Base-by-base conservation (phyloP, 2,113 vertebrate species). In the Lamprotornis superbus region DNA sequence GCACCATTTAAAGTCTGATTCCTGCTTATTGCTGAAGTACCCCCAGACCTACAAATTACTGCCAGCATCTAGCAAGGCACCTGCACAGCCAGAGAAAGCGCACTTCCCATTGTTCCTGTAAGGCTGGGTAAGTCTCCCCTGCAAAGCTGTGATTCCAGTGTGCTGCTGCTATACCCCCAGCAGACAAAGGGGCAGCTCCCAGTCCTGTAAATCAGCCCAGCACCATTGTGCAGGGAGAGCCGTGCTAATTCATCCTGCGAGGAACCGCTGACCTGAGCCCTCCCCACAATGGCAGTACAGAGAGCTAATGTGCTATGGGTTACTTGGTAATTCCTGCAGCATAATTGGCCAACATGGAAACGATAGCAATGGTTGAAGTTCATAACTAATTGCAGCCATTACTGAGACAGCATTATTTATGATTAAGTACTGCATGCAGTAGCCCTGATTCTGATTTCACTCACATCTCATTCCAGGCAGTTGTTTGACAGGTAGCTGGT, bases 281-380 rank as follows among this genome's bases (percentile, higher is more conserved):
- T 79, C 83, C 90, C 67, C 82, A 93, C 93, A 96, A 95, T 46
- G 68, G 85, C 83, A 46, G 42, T 55, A 85, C 82, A 92, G 64
- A 90, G 37, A 83, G 79, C 88, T 88, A 77, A 96, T 75, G 90
- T 81, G 90, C 90, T 94, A 44, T 60, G 85, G 90, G 83, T 88
- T 97, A 93, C 88, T 81, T 68, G 83, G 56, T 83, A 90, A 94
- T 90, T 91, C 74, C 92, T 92, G 64, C 79, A 64, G 88, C 76
- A 39, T 88, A 95, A 92, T 85, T 93, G 79, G 95, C 94, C 87
- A 88, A 91, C 89, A 80, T 8, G 83, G 90, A 91, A 94, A 55
- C 1, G 2, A 65, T 70, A 80, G 94, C 57, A 90, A 91, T 42
- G 63, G 93, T 1, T 93, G 68, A 91, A 88, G 93, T 88, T 96